Base-by-base conservation (phyloP, 2,888 invertebrate species). In the Tinea pellionella region DNA sequence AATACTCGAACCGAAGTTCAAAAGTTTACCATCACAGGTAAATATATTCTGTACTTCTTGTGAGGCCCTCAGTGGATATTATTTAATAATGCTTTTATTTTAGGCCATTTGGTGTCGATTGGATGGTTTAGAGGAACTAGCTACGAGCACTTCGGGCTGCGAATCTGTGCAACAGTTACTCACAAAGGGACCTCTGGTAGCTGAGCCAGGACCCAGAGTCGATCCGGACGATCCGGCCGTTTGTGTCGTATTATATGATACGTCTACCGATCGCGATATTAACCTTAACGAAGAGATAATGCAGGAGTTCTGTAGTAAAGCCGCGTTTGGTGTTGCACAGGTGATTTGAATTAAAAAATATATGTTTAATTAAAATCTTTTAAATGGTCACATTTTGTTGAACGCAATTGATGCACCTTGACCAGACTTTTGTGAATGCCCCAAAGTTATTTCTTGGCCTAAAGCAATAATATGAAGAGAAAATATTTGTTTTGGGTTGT, bases 101-200 rank as follows among this genome's bases (percentile, higher is more conserved):
- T 65, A 91, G 90, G 94, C 92, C 19, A 88, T 94, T 62, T 89
- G 91, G 64, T 89, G 94, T 64, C 90, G 91, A 15, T 77, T 94
- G 68, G 90, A 89, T 58, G 93, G 93, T 2, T 78, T 94, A 57
- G 94, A 94, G 75, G 92, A 92, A 74, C 69, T 86, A 64, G 80
- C 82, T 63, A 79, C 77, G 58, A 73, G 75, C 68, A 67, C 68
- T 64, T 65, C 65, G 61, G 78, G 81, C 67, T 71, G 69, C 42
- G 71, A 69, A 66, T 68, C 78, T 61, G 78, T 74, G 71, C 72
- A 68, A 67, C 72, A 72, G 61, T 78, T 79, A 63, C 72, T 92
- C 61, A 73, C 85, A n/a, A 89, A 85, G 1, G 86, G 85, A 69
- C 86, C 88, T 63, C 84, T 92, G 61, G 90, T 91, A 63, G 90